Evolutionary conservation across 1,140 invertebrate genomes (phyloP), one percentile per base, ranked within the genome.

Genomic region (Paramacrobiotus metropolitanus): DNA sequence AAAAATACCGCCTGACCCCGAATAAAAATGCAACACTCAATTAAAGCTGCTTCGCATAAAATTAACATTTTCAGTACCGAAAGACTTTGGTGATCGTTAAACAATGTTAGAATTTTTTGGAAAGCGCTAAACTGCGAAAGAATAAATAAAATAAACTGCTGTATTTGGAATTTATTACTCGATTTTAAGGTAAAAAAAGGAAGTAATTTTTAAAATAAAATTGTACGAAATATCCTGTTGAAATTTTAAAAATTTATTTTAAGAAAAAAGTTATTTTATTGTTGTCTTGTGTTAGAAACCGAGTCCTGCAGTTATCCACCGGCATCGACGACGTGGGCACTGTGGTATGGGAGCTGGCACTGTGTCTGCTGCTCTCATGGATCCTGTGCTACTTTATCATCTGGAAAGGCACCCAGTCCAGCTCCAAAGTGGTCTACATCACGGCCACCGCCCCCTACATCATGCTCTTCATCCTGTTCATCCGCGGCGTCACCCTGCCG

Each of bases 341-440:
- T 4, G 80, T 94, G 4, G 85, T 87, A 66, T 92, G 87, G 86
- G 93, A 92, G 85, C 88, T 97, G 67, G 85, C 87, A 0, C 70
- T 91, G 2, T 93, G 90, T 71, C 78, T 98, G 21, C 73, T 94
- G 31, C 74, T 95, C 15, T 86, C 91, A 59, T 98, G 93, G 93
- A 75, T 86, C 62, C 77, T 95, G 60, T 88, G 96, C 18, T 97
- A 93, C 76, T 85, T 91, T 69, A 94, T 93, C 69, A 87, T 96
- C 2, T 93, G 92, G 87, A 91, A 92, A 74, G 93, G 93, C 48
- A 94, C 97, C 65, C 90, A 95, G 73, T 90, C 87, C 66, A 93
- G 89, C 64, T 92, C 92, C 70, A 96, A 94, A 79, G 91, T 90
- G 72, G 59, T 62, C 68, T 87, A 87, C 68, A 86, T 74, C 59